These are phyloP conservation scores for Portevinia maculata DNA, from an alignment of 2,888 invertebrate species.

Conservation along the genomic window DNA sequence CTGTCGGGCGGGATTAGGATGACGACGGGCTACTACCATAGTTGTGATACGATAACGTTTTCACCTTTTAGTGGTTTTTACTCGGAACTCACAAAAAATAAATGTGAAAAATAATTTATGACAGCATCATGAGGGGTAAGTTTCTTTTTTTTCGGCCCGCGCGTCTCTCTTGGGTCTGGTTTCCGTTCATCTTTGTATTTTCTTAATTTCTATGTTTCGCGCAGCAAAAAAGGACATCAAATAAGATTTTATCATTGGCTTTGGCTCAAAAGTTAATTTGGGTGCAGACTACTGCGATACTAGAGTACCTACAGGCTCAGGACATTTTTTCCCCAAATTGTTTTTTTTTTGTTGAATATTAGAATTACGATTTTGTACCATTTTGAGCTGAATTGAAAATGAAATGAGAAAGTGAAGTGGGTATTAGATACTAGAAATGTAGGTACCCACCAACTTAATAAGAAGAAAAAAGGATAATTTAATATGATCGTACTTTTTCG, in stretches of 20 bases:
- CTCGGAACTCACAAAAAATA: neutral
- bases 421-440: too few species aligned
- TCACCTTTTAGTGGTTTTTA: conserved; percentile 2
- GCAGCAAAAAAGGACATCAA: conserved; percentile 40
- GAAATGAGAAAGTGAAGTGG: neutral
- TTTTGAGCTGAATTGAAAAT: conserved; percentile 1
- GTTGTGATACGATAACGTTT: neutral
- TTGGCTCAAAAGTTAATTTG: conserved; percentile 64
- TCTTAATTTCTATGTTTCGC: conserved; percentile 50
- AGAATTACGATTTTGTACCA: conserved; percentile 12
- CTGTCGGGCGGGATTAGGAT: conserved; percentile 26
- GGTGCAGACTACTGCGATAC: conserved; percentile 11
- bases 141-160: conserved; percentile 13
- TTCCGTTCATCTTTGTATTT: conserved; percentile 37
- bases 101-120: conserved; percentile 43
- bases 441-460: neutral
- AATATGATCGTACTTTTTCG: neutral
- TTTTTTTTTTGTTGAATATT: conserved; percentile 30
- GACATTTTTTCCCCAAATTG: conserved; percentile 44
- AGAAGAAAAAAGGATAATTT: neutral
- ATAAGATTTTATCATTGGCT: conserved; percentile 58
- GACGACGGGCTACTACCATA: neutral
- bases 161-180: neutral
- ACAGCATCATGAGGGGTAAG: conserved; percentile 42
- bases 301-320: neutral